A percentile compares a stretch with the other conserved stretches of the same genome.
Evolutionary conservation across 2,797 vertebrate species (phyloP).

Genomic region (Dryobates pubescens): DNA sequence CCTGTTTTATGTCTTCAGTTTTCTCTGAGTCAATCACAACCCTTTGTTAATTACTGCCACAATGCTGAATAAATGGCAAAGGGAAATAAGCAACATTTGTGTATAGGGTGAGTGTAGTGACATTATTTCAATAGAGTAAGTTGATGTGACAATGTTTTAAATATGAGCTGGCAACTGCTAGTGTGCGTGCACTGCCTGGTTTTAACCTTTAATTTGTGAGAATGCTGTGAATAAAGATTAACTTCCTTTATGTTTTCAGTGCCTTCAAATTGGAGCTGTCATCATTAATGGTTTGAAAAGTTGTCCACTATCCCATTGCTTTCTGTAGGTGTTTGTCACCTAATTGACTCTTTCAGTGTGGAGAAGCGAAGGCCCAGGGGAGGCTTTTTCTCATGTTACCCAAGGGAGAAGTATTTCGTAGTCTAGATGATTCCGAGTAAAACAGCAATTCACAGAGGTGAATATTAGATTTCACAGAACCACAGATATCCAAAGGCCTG

Average conservation of each 20-base stretch:
- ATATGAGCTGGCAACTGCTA: conserved; percentile 53
- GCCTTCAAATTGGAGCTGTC: conserved; percentile 29
- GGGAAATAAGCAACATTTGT: conserved; percentile 35
- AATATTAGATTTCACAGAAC: too few species aligned
- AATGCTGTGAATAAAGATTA: conserved; percentile 57
- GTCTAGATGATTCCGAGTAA: background rate
- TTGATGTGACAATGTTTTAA: conserved; percentile 64
- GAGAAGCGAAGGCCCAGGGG: background rate
- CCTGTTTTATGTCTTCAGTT: background rate
- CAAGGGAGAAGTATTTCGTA: background rate
- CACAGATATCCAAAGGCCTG: background rate
- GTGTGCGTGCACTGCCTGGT: conserved; percentile 25
- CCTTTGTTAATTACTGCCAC: conserved; percentile 40
- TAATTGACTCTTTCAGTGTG: background rate
- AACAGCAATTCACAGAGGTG: background rate
- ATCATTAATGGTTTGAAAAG: background rate
- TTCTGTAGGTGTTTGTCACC: background rate
- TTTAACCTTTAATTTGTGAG: conserved; percentile 65
- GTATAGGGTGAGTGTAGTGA: conserved; percentile 28
- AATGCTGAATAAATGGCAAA: conserved; percentile 38
- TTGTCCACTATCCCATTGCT: conserved; percentile 23
- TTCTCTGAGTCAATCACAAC: conserved; percentile 9
- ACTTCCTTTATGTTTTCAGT: conserved; percentile 41
- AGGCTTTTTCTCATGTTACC: background rate
- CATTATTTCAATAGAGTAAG: conserved; percentile 56